These are phyloP conservation scores for Cataglyphis altisquamis DNA, from an alignment of 2,888 invertebrate genomes.

Conservation along the genomic window DNA sequence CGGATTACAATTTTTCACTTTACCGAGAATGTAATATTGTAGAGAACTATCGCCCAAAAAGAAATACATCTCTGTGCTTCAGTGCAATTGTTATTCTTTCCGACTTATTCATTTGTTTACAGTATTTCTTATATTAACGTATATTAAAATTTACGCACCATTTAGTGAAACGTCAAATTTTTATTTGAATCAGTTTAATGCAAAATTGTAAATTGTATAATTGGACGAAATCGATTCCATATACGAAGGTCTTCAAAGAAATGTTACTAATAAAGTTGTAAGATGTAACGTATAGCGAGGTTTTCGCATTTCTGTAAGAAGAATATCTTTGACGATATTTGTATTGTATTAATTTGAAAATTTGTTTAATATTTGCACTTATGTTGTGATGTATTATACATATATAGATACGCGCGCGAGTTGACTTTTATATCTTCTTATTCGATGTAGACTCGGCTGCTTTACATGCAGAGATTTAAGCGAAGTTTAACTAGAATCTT, in stretches of 20 bases:
- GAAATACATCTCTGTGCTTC: not conserved
- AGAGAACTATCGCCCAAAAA: not conserved
- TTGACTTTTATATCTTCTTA: not conserved
- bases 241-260: not conserved
- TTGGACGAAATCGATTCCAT: not conserved
- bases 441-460: not conserved
- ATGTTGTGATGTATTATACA: not conserved
- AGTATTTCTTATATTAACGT: not conserved
- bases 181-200: not conserved
- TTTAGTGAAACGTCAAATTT: not conserved
- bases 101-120: too few relatives aligned
- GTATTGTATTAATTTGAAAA: not conserved
- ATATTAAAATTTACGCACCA: not conserved
- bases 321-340: not conserved
- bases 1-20: conserved; percentile 33
- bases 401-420: not conserved
- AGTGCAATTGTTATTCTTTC: not conserved
- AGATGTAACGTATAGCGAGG: not conserved
- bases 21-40: not conserved
- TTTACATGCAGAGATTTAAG: not conserved
- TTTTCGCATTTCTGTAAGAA: not conserved
- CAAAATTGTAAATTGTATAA: not conserved
- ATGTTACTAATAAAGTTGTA: not conserved
- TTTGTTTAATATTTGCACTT: not conserved
- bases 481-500: conserved; percentile 3